Evolutionary conservation across 2,113 vertebrate species (phyloP).

Genomic region (Serinus canaria): DNA sequence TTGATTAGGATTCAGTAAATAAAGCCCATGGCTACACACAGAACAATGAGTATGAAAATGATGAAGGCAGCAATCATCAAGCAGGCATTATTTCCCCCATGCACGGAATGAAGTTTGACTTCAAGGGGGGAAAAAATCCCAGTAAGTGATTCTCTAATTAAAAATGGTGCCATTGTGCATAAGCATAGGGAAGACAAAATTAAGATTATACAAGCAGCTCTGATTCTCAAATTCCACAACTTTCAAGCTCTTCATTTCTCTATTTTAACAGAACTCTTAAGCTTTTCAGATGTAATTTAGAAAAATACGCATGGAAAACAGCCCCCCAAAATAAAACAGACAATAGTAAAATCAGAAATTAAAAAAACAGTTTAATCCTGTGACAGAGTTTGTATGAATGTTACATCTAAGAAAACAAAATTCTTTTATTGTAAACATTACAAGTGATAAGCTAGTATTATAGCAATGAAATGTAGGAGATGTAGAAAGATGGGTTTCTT

Average conservation of each 20-base stretch:
- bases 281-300: not conserved
- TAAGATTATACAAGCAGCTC: not conserved
- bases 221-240: not conserved
- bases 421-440: not conserved
- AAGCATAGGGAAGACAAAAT: not conserved
- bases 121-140: accelerated
- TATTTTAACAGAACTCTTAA: not conserved
- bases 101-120: not conserved
- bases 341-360: slow-evolving; percentile 48
- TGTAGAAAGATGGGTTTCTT: not conserved
- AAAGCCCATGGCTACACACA: not conserved
- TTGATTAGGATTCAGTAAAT: slow-evolving; percentile 14
- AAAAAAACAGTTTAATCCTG: not conserved
- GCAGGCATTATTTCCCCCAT: not conserved
- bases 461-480: not conserved
- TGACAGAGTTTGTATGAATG: not conserved
- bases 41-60: not conserved
- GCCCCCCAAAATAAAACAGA: not conserved
- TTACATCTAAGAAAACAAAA: not conserved
- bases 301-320: not conserved
- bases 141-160: not conserved
- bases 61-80: not conserved
- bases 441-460: not conserved
- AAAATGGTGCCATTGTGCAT: not conserved
- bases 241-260: not conserved